Base-by-base conservation (phyloP, 1,140 invertebrate genomes). In the Penaeus indicus region DNA sequence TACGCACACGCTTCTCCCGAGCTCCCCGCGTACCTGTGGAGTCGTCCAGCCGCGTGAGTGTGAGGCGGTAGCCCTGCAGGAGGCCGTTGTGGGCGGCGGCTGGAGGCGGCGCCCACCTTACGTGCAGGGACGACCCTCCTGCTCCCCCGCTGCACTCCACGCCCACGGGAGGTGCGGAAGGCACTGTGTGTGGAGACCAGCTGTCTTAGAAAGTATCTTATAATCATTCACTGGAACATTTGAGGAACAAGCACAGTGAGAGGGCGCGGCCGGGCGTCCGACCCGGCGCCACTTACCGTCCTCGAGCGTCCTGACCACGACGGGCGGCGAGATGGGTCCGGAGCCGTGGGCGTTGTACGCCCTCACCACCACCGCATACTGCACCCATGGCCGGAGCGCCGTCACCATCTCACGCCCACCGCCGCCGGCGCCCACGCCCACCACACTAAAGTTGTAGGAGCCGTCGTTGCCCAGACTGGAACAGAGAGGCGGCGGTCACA, bases 51-150 rank as follows among this genome's bases (percentile, higher is more conserved):
- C 72, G 27, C 13, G 72, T 75, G 72, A 75, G 72, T 1, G 72
- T 94, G 72, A 98, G 95, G 93, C 97, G 97, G 93, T 97, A 98
- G 21, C 97, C 97, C 91, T 96, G 95, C 91, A 98, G 95, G 38
- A 96, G 94, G 54, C 97, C 97, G 91, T 97, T 96, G 89, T 97
- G 95, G 61, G 95, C 95, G 92, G 96, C 95, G n/a, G 95, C 93
- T 0, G 96, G 96, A 11, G 97, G 97, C 19, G 96, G 94, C n/a
- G 95, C 94, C 97, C 97, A 98, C 42, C 95, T 95, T 82, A 97
- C 94, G 92, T 96, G 95, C 27, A 98, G 93, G 85, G 95, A 96
- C 92, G 96, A 95, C 10, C 97, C 95, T 16, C 96, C 95, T 38
- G 96, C 92, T 19, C 27, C 72, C 32, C 96, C 94, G 69, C 94